Evolutionary conservation across 2,888 invertebrate genomes (phyloP).

Genomic region (Hyppa rectilinea): DNA sequence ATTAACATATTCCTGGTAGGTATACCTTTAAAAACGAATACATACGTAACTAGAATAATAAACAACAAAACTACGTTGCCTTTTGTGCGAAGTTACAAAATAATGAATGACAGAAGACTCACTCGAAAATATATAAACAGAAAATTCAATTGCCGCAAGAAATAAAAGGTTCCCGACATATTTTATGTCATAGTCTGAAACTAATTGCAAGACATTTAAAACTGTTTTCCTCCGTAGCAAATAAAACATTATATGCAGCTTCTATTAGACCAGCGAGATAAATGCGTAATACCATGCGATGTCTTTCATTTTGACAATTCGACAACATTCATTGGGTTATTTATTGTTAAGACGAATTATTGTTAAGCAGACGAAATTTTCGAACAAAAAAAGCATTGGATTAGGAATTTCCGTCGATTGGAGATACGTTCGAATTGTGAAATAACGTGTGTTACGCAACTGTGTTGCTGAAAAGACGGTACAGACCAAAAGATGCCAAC

Average conservation of each 20-base stretch:
- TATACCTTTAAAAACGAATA: slow-evolving; percentile 48
- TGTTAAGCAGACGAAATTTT: too few relatives aligned
- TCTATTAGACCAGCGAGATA: not conserved
- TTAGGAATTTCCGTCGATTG: too few relatives aligned
- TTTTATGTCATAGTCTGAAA: not conserved
- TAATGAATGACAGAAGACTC: slow-evolving; percentile 40
- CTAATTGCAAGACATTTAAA: not conserved
- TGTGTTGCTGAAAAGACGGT: too few relatives aligned
- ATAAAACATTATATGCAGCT: not conserved
- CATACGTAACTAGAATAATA: slow-evolving; percentile 45
- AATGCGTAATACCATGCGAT: too few relatives aligned
- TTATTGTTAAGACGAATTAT: too few relatives aligned
- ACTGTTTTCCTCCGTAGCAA: not conserved
- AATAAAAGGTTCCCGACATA: not conserved
- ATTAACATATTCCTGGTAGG: slow-evolving; percentile 18
- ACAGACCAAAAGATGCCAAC: not conserved
- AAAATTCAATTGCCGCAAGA: not conserved
- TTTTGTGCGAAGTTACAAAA: slow-evolving; percentile 13
- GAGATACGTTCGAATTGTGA: too few relatives aligned
- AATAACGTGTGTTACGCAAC: too few relatives aligned
- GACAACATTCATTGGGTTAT: too few relatives aligned
- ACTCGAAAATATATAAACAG: not conserved
- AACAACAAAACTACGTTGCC: slow-evolving; percentile 44
- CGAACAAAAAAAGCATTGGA: too few relatives aligned
- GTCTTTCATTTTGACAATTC: too few relatives aligned